Conservation (phyloP, 2,888 invertebrate species). For the Dryocosmus kuriphilus region DNA sequence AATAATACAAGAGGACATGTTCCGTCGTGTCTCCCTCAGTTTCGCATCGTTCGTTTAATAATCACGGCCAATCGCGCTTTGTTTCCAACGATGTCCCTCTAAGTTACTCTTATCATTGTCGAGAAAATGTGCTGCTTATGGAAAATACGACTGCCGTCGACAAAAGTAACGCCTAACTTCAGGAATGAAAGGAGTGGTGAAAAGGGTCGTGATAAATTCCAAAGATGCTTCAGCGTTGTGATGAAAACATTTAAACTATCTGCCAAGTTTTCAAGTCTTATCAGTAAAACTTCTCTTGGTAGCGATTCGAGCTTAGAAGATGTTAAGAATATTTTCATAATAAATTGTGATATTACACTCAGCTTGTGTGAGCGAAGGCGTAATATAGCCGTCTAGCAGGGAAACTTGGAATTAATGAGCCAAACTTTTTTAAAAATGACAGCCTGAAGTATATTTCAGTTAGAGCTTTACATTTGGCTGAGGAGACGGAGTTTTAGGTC, state of each 20-base stretch:
- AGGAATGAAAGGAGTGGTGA: background rate
- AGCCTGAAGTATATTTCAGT: too few relatives aligned
- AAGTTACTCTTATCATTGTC: constrained; percentile 45
- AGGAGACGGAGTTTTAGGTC: too few relatives aligned
- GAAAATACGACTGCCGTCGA: constrained; percentile 21
- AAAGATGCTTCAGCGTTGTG: background rate
- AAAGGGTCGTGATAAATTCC: background rate
- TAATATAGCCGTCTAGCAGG: background rate
- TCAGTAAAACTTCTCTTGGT: background rate
- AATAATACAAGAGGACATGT: constrained; percentile 46
- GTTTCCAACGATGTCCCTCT: constrained; percentile 55
- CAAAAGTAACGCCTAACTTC: background rate
- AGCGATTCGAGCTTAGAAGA: too few relatives aligned
- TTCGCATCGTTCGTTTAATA: constrained; percentile 59
- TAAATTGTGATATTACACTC: background rate
- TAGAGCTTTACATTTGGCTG: too few relatives aligned
- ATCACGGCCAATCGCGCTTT: constrained; percentile 56
- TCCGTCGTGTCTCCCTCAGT: constrained; percentile 23
- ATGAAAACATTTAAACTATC: background rate
- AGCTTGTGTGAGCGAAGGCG: background rate
- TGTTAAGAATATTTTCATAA: background rate
- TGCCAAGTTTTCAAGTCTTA: background rate
- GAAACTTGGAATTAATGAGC: too few relatives aligned
- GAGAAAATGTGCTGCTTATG: constrained; percentile 27
- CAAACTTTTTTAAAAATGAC: too few relatives aligned